Evolutionary conservation across 1,140 invertebrate species (phyloP).

Genomic region (Drosophila carrolli): DNA sequence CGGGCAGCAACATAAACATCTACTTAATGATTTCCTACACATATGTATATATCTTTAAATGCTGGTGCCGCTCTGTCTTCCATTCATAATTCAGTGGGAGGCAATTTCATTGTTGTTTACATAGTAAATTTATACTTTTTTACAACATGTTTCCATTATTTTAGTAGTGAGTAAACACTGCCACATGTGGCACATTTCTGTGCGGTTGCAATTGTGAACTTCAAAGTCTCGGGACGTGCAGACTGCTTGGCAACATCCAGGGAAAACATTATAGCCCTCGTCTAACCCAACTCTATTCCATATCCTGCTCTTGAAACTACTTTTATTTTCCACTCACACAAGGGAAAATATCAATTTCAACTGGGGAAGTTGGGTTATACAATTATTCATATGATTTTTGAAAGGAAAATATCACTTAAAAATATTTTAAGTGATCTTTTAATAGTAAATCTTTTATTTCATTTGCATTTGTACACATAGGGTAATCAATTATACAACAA

Average conservation of each 20-base stretch:
- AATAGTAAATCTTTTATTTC: too few relatives aligned
- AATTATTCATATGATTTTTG: background rate
- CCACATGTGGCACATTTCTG: slow-evolving; percentile 65
- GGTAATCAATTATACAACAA: too few relatives aligned
- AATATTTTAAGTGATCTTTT: too few relatives aligned
- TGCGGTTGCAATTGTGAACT: slow-evolving; percentile 55
- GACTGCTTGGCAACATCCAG: slow-evolving; percentile 70
- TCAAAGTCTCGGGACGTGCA: slow-evolving; percentile 64
- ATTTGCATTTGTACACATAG: too few relatives aligned
- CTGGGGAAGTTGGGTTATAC: background rate
- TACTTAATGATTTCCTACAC: slow-evolving; percentile 77
- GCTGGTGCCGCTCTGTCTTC: slow-evolving; percentile 38
- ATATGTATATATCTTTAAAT: slow-evolving; percentile 19
- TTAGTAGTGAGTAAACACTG: slow-evolving; percentile 80
- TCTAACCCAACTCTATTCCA: slow-evolving; percentile 35
- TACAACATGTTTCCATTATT: slow-evolving; percentile 82
- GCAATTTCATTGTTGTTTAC: slow-evolving; percentile 71
- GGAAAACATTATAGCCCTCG: slow-evolving; percentile 48
- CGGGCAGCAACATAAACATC: slow-evolving; percentile 70
- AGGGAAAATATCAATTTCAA: slow-evolving; percentile 26
- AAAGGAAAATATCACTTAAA: too few relatives aligned
- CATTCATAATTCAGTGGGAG: slow-evolving; percentile 70
- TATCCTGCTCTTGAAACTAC: slow-evolving; percentile 60
- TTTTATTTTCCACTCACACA: slow-evolving; percentile 7
- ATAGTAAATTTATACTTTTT: slow-evolving; percentile 83